Percentiles rank a stretch among this genome's conserved stretches.
These are phyloP conservation scores for Caradrina kadenii DNA, from an alignment of 2,888 invertebrate species.

Conservation along the genomic window DNA sequence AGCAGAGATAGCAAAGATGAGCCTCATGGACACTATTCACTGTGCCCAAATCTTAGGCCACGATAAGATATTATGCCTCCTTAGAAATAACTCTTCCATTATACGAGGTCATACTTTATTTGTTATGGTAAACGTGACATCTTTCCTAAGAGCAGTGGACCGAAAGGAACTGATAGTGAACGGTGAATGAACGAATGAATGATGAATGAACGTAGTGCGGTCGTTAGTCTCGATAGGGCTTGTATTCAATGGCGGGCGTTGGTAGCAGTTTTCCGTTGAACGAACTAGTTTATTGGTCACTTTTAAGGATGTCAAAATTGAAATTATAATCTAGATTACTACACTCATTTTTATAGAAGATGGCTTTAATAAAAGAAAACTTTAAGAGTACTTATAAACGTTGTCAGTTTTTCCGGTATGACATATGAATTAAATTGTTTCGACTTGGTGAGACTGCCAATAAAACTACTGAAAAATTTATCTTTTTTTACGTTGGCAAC, in stretches of 20 bases:
- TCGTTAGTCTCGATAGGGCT: conserved; percentile 34
- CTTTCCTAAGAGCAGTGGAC: conserved; percentile 48
- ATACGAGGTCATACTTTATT: neutral
- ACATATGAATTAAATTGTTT: no score
- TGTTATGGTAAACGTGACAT: conserved; percentile 29
- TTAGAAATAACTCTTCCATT: neutral
- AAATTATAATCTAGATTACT: neutral
- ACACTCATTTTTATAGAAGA: no score
- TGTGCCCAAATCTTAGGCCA: neutral
- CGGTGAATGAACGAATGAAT: conserved; percentile 56
- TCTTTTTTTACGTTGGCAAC: no score
- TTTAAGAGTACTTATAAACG: no score
- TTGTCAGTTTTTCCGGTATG: no score
- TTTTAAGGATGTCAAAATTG: neutral
- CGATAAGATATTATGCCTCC: neutral
- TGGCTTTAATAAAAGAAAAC: no score
- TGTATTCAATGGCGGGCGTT: conserved; percentile 1
- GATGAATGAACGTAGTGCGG: conserved; percentile 38
- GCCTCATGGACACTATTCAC: neutral
- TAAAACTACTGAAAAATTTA: no score
- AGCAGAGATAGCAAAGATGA: neutral
- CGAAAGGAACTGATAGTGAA: conserved; percentile 59
- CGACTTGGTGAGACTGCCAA: no score
- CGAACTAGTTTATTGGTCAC: neutral
- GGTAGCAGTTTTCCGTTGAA: neutral